These are phyloP conservation scores for Leptestheria dahalacensis DNA, from an alignment of 1,140 invertebrate genomes.

Conservation along the genomic window DNA sequence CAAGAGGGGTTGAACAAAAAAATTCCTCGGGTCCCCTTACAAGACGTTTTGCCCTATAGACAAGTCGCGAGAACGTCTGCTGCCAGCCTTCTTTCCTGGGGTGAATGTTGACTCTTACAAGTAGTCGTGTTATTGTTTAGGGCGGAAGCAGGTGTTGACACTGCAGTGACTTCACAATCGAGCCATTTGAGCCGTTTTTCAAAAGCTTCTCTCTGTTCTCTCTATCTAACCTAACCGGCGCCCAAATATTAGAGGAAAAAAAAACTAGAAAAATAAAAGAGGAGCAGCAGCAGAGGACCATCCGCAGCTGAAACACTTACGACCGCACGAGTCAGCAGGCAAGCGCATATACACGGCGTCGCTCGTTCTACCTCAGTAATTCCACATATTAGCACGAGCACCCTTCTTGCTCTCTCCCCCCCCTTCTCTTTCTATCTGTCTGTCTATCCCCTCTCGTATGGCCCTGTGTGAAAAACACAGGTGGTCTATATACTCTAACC, in stretches of 20 bases:
- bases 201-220: too few relatives aligned
- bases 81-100: too few relatives aligned
- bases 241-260: too few relatives aligned
- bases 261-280: too few relatives aligned
- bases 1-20: too few relatives aligned
- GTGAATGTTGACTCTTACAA: too few relatives aligned
- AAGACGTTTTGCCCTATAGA: too few relatives aligned
- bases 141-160: slow-evolving; percentile 13
- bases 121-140: neutral
- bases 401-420: neutral
- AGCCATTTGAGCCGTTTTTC: neutral
- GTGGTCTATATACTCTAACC: neutral
- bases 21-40: too few relatives aligned
- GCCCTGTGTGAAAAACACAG: neutral
- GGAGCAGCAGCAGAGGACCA: neutral
- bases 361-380: neutral
- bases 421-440: neutral
- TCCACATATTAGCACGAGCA: neutral
- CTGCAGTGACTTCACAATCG: slow-evolving; percentile 12
- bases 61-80: too few relatives aligned
- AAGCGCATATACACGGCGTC: slow-evolving; percentile 4
- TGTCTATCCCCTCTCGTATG: neutral
- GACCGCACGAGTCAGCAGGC: slow-evolving; percentile 4
- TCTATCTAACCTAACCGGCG: too few relatives aligned
- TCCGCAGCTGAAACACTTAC: too few relatives aligned